Percentiles rank a stretch among this genome's conserved stretches.
phyloP scores from a whole-genome alignment of 2,113 vertebrate species.

The Zosterops lateralis region DNA sequence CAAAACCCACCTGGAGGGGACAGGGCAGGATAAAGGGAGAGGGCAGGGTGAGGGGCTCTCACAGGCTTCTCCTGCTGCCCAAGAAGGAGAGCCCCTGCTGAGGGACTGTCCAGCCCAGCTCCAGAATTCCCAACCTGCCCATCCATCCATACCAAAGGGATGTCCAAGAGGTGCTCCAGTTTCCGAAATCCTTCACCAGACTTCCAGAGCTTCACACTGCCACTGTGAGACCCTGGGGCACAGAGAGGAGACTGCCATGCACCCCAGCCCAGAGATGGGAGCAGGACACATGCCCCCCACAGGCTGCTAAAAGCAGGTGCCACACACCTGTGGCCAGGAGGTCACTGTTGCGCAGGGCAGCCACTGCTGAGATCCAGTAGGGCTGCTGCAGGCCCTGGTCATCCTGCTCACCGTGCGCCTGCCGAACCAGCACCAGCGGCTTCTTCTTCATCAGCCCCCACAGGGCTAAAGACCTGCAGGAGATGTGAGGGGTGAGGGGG shows the following conservation, averaged over 20 bases:
- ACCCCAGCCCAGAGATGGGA: rapidly evolving
- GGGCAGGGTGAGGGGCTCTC: neutral
- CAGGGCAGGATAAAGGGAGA: neutral
- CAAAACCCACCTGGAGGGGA: slow-evolving; percentile 69
- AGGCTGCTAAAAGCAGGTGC: neutral
- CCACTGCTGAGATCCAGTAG: neutral
- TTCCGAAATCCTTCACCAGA: slow-evolving; percentile 82
- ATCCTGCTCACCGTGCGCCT: slow-evolving; percentile 69
- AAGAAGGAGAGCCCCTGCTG: neutral
- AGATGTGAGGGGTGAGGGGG: neutral
- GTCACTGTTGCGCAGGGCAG: slow-evolving; percentile 17
- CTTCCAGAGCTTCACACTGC: slow-evolving; percentile 85
- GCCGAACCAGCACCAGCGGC: slow-evolving; percentile 81
- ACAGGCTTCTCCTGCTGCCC: neutral
- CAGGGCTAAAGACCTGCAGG: slow-evolving; percentile 82
- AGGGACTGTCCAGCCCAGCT: neutral
- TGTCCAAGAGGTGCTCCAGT: slow-evolving; percentile 81
- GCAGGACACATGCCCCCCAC: neutral
- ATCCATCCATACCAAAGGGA: slow-evolving; percentile 83
- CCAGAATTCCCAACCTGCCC: neutral
- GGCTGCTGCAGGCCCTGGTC: slow-evolving; percentile 7
- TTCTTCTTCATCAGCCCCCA: slow-evolving; percentile 95
- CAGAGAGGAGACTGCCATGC: neutral
- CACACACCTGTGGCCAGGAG: slow-evolving; percentile 38
- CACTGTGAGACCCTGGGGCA: slow-evolving; percentile 86